Conservation (phyloP, 1,140 invertebrate species). For the Bombus consobrinus region DNA sequence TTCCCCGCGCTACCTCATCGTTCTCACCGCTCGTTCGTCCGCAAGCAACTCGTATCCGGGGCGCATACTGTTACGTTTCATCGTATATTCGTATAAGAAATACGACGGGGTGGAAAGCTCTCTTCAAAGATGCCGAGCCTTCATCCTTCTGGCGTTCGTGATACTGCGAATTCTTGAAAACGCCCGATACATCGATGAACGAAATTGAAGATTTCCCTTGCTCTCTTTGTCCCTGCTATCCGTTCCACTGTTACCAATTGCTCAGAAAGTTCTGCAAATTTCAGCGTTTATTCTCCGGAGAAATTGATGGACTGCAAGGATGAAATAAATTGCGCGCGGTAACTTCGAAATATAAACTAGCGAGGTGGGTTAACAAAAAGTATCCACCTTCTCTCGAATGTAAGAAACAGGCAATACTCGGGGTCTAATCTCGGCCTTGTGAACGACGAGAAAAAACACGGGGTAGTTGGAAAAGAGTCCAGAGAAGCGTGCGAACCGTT, state of each 20-base stretch:
- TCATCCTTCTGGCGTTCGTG: neutral
- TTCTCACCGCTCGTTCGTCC: neutral
- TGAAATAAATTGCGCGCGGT: slow-evolving; percentile 16
- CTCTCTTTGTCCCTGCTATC: neutral
- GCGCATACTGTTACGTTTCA: neutral
- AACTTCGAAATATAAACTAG: slow-evolving; percentile 11
- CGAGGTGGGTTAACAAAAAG: slow-evolving; percentile 18
- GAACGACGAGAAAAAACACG: too few species aligned
- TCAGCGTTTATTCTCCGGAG: slow-evolving; percentile 35
- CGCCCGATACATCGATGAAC: slow-evolving; percentile 23
- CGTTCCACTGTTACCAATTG: neutral
- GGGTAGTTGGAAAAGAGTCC: neutral
- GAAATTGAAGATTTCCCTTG: slow-evolving; percentile 24
- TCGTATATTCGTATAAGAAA: slow-evolving; percentile 16
- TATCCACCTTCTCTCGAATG: neutral
- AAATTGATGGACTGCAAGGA: slow-evolving; percentile 3
- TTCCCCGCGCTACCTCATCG: neutral
- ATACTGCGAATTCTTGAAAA: slow-evolving; percentile 20
- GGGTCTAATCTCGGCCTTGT: too few species aligned
- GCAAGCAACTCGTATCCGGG: neutral
- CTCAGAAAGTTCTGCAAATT: slow-evolving; percentile 40
- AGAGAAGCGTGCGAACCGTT: neutral
- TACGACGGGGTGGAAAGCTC: neutral
- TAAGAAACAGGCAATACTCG: neutral
- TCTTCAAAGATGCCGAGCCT: slow-evolving; percentile 2